A percentile compares a stretch with the other conserved stretches of the same genome.
These are phyloP conservation scores for Caenorhabditis remanei DNA, from an alignment of 1,140 invertebrate genomes.

Conservation along the genomic window DNA sequence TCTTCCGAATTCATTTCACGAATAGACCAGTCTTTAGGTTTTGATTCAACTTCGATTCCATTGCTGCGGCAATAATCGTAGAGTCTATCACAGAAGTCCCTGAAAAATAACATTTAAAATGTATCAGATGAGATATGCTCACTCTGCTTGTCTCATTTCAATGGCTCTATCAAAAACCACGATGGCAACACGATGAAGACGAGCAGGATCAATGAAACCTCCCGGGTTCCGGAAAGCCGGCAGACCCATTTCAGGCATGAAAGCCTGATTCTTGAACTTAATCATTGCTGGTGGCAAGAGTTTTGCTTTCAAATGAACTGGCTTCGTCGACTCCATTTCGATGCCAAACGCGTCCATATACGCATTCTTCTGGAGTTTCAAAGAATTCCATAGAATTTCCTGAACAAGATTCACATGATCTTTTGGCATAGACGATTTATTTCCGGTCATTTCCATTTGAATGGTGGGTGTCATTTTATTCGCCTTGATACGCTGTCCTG, in stretches of 20 bases:
- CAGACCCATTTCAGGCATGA: neutral
- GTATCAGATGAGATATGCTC: neutral
- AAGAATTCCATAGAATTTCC: neutral
- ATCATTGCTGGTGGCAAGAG: constrained; percentile 4
- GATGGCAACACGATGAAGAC: neutral
- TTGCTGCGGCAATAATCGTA: neutral
- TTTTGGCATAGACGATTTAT: neutral
- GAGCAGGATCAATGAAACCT: constrained; percentile 1
- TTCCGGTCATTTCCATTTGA: constrained; percentile 4
- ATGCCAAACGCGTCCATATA: constrained; percentile 34
- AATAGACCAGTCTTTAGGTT: neutral
- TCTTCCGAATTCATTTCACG: neutral
- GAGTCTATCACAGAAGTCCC: constrained; percentile 18
- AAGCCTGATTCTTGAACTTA: neutral
- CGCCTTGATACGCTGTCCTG: constrained; percentile 24
- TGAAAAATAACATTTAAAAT: neutral
- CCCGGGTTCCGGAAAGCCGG: neutral
- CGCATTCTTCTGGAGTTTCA: neutral
- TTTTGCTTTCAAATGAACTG: neutral
- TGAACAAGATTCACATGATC: neutral
- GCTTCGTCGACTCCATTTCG: neutral
- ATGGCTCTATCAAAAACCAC: neutral
- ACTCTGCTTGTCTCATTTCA: neutral
- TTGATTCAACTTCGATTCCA: neutral
- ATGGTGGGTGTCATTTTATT: neutral